These are phyloP conservation scores for Limonius californicus DNA, from an alignment of 1,140 invertebrate genomes.

Conservation along the genomic window DNA sequence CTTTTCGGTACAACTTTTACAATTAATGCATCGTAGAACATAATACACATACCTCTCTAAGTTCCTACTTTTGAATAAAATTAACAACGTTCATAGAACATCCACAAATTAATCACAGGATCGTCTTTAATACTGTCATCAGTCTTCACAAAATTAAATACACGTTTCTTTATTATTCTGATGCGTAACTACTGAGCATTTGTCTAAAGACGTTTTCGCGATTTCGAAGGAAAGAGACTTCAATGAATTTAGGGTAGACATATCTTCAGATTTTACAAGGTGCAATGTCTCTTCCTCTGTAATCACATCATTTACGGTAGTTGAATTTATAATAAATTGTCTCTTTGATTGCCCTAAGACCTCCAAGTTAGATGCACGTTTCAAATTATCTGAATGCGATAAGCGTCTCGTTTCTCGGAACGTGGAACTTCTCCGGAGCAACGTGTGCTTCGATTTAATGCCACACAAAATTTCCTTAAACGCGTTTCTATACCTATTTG, in stretches of 20 bases:
- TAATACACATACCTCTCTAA: too few relatives aligned
- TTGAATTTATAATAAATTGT: background rate
- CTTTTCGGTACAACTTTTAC: too few relatives aligned
- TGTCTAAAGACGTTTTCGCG: background rate
- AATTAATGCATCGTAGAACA: too few relatives aligned
- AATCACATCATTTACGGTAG: background rate
- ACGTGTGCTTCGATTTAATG: slow-evolving; percentile 40
- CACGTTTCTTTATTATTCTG: background rate
- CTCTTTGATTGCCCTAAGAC: background rate
- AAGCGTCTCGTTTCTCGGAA: slow-evolving; percentile 22
- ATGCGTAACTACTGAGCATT: background rate
- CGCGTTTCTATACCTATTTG: slow-evolving; percentile 74
- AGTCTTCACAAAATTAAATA: background rate
- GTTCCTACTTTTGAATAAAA: too few relatives aligned
- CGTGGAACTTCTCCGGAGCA: slow-evolving; percentile 20
- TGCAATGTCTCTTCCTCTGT: background rate
- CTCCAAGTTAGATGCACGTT: background rate
- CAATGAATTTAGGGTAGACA: background rate
- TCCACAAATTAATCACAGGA: background rate
- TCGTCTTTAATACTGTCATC: background rate
- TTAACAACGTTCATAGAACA: too few relatives aligned
- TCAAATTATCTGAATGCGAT: background rate
- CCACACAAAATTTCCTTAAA: slow-evolving; percentile 70
- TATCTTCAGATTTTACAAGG: background rate
- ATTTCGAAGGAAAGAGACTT: background rate